Percentiles rank a stretch among this genome's conserved stretches.
phyloP scores from a whole-genome alignment of 1,140 invertebrate species.

The Varroa destructor region DNA sequence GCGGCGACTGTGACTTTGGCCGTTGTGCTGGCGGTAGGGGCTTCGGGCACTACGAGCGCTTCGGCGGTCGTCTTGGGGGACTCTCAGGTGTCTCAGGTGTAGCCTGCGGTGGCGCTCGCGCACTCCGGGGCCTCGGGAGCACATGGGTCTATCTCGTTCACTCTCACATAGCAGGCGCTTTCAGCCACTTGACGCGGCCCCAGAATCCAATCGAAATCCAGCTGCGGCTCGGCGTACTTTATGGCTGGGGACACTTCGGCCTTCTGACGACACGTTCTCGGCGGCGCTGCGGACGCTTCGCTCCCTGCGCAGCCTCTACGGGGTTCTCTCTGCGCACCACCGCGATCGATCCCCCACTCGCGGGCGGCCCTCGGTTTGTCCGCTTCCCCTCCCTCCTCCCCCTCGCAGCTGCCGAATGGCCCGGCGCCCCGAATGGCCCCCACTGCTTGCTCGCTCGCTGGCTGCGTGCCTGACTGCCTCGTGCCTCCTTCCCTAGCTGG shows the following conservation, averaged over 20 bases:
- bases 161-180: constrained; percentile 25
- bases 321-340: constrained; percentile 18
- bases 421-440: too few relatives aligned
- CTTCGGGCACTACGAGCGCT: constrained; percentile 3
- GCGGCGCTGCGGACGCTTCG: constrained; percentile 21
- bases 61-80: constrained; percentile 24
- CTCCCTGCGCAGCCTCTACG: constrained; percentile 21
- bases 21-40: background rate
- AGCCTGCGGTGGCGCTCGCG: constrained; percentile 23
- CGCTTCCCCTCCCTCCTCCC: too few relatives aligned
- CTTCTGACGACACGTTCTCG: constrained; percentile 28
- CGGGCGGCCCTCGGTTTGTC: too few relatives aligned
- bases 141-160: constrained; percentile 27
- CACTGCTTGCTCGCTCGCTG: too few relatives aligned
- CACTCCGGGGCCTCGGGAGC: constrained; percentile 26
- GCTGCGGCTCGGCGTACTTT: constrained; percentile 16
- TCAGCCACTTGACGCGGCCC: constrained; percentile 13
- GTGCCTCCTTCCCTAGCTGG: too few relatives aligned
- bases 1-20: background rate
- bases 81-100: constrained; percentile 7
- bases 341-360: constrained; percentile 12
- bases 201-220: constrained; percentile 3
- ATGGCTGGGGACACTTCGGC: constrained; percentile 26
- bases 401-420: too few relatives aligned
- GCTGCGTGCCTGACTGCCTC: too few relatives aligned